Percentiles rank a stretch among this genome's conserved stretches.
Conservation (phyloP, 1,140 invertebrate species). For the Dreissena rostriformis region DNA sequence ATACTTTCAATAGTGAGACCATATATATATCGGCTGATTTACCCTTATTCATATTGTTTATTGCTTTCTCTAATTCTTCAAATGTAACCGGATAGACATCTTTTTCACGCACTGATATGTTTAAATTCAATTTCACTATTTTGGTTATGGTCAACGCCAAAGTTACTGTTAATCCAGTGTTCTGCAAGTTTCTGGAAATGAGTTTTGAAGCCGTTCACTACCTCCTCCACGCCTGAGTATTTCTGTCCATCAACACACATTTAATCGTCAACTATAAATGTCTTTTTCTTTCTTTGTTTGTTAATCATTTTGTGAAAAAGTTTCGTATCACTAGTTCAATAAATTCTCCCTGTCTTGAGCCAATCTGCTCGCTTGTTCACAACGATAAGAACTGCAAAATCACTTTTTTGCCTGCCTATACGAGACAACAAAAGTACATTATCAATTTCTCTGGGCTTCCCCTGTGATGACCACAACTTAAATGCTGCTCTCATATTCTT, state of each 20-base stretch:
- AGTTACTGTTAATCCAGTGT: neutral
- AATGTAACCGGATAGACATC: neutral
- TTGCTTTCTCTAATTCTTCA: neutral
- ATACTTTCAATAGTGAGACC: conserved; percentile 8
- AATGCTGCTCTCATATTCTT: no score
- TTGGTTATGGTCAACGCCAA: neutral
- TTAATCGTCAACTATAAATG: neutral
- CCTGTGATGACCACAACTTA: no score
- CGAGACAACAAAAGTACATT: no score
- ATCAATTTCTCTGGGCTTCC: no score
- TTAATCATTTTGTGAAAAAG: neutral
- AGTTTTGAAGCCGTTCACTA: neutral
- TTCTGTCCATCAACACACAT: neutral
- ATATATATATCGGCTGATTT: conserved; percentile 11
- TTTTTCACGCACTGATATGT: neutral
- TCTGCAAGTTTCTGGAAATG: conserved; percentile 7
- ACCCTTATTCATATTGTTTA: neutral
- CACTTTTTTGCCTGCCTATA: no score
- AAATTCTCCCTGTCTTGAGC: neutral
- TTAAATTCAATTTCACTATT: neutral
- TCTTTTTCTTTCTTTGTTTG: neutral
- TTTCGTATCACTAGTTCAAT: neutral
- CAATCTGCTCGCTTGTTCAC: neutral
- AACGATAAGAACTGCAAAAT: neutral
- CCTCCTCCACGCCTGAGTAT: neutral